A percentile compares a stretch with the other conserved stretches of the same genome.
phyloP scores from a whole-genome alignment of 2,113 vertebrate species.

The Lethenteron reissneri region DNA sequence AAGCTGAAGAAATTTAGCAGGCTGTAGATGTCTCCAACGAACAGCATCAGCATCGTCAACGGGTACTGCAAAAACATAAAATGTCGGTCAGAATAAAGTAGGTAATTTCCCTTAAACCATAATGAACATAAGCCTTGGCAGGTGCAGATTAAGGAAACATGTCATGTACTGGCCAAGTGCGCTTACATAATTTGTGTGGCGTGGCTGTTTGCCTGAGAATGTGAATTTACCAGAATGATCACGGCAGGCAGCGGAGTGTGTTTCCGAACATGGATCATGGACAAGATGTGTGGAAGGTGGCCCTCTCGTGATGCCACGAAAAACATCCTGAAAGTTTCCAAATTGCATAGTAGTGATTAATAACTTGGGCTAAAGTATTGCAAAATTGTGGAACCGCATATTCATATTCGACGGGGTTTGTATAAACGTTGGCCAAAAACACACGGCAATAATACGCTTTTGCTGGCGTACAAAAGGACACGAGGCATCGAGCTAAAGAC shows the following conservation, averaged over 20 bases:
- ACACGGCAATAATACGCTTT: too few species aligned
- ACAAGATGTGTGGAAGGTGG: constrained; percentile 79
- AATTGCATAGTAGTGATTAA: not conserved
- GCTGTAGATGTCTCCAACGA: constrained; percentile 66
- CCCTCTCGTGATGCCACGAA: constrained; percentile 83
- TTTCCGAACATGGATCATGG: constrained; percentile 81
- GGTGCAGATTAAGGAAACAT: too few species aligned
- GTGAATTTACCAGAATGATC: constrained; percentile 55
- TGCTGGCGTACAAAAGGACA: too few species aligned
- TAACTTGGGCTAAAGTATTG: not conserved
- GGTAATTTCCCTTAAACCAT: too few species aligned
- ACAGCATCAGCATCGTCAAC: constrained; percentile 65
- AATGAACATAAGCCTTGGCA: too few species aligned
- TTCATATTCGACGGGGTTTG: not conserved
- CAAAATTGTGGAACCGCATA: not conserved
- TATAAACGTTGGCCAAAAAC: too few species aligned
- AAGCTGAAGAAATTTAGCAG: constrained; percentile 93
- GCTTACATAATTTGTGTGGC: too few species aligned
- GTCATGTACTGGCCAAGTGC: too few species aligned
- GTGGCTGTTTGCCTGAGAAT: too few species aligned
- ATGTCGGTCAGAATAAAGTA: too few species aligned
- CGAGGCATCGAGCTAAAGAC: too few species aligned
- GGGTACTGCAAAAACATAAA: constrained; percentile 38
- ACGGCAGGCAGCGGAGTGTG: constrained; percentile 84
- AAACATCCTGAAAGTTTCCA: constrained; percentile 43